A percentile compares a stretch with the other conserved stretches of the same genome.
These are phyloP conservation scores for Esox niger DNA, from an alignment of 2,113 vertebrate genomes.

Conservation along the genomic window DNA sequence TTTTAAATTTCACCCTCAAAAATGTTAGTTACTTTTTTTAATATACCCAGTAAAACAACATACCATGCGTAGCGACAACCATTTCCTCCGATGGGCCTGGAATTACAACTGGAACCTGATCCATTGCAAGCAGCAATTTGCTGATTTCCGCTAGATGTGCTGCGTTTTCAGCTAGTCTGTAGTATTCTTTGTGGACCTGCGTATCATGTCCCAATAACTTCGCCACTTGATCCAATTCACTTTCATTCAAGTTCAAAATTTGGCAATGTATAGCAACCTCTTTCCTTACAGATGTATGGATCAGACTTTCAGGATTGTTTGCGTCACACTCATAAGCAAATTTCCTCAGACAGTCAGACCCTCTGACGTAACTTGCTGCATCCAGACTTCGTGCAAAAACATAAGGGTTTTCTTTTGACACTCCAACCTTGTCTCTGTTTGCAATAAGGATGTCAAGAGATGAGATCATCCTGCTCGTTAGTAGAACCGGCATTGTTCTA, in stretches of 20 bases:
- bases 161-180: constrained; percentile 42
- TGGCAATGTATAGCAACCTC: constrained; percentile 66
- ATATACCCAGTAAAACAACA: not conserved
- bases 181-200: constrained; percentile 45
- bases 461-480: constrained; percentile 58
- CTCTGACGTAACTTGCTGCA: constrained; percentile 63
- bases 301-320: constrained; percentile 61
- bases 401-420: constrained; percentile 60
- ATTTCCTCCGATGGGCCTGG: not conserved
- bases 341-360: constrained; percentile 61
- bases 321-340: constrained; percentile 60
- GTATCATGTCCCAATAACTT: constrained; percentile 36
- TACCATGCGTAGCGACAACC: not conserved
- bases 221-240: constrained; percentile 53
- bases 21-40: too few relatives aligned
- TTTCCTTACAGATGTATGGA: constrained; percentile 59
- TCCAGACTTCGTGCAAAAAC: constrained; percentile 63
- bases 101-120: constrained; percentile 27
- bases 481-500: constrained; percentile 63
- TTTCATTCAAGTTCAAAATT: constrained; percentile 58
- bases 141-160: constrained; percentile 56
- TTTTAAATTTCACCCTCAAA: too few relatives aligned
- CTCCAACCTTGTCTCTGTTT: constrained; percentile 50
- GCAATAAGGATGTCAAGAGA: constrained; percentile 59
- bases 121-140: constrained; percentile 55